Evolutionary conservation across 2,888 invertebrate genomes (phyloP).

Genomic region (Drosophila limbata): DNA sequence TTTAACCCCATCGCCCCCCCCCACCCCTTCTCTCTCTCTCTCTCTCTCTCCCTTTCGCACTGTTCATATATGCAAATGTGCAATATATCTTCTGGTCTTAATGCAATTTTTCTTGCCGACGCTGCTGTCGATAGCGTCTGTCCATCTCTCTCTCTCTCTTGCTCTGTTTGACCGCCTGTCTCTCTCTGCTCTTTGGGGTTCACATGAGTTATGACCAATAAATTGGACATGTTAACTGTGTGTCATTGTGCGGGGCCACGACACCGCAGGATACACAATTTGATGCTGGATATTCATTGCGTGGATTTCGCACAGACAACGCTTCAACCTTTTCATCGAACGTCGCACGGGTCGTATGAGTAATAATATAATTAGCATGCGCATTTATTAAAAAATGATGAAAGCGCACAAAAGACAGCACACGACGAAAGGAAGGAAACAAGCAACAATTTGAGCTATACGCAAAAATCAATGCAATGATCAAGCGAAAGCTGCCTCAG

Average conservation of each 20-base stretch:
- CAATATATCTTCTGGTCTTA: slow-evolving; percentile 71
- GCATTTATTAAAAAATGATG: slow-evolving; percentile 78
- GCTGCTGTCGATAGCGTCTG: slow-evolving; percentile 59
- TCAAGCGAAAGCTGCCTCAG: slow-evolving; percentile 36
- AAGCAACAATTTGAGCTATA: slow-evolving; percentile 49
- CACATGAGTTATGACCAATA: slow-evolving; percentile 79
- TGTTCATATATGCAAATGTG: slow-evolving; percentile 64
- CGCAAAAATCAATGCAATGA: slow-evolving; percentile 61
- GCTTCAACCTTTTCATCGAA: slow-evolving; percentile 8
- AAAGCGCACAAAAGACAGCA: slow-evolving; percentile 67
- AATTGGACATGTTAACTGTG: slow-evolving; percentile 81
- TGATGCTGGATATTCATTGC: slow-evolving; percentile 76
- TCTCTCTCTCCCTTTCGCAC: neutral
- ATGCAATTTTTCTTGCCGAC: slow-evolving; percentile 72
- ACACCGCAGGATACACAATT: slow-evolving; percentile 74
- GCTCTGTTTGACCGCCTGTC: slow-evolving; percentile 17
- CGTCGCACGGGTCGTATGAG: slow-evolving; percentile 67
- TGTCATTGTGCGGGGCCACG: slow-evolving; percentile 54
- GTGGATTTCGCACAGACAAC: slow-evolving; percentile 66
- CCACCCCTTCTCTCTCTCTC: neutral
- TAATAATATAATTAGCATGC: slow-evolving; percentile 79
- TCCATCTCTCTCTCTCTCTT: slow-evolving; percentile 18
- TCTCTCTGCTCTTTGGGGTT: slow-evolving; percentile 39
- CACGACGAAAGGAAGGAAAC: slow-evolving; percentile 17
- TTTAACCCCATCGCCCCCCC: slow-evolving; percentile 34